Evolutionary conservation across 1,140 invertebrate species (phyloP).

Genomic region (Trialeurodes vaporariorum): DNA sequence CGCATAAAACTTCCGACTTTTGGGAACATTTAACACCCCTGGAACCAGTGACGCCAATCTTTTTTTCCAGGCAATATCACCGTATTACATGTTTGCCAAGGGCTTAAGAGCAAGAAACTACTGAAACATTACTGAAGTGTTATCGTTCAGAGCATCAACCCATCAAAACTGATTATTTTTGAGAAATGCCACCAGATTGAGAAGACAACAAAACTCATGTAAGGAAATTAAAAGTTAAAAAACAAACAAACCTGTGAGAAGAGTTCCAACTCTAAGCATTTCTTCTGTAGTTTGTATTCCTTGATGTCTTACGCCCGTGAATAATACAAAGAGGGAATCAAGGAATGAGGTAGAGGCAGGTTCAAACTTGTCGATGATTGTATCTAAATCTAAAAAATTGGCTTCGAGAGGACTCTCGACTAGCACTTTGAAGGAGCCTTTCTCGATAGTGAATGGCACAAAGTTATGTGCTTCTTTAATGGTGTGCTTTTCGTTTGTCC

Average conservation of each 20-base stretch:
- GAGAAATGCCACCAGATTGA: too few relatives aligned
- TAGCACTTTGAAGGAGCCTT: slow-evolving; percentile 48
- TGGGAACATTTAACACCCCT: too few relatives aligned
- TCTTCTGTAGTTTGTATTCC: slow-evolving; percentile 68
- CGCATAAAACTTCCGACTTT: too few relatives aligned
- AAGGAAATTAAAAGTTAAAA: too few relatives aligned
- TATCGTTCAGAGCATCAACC: too few relatives aligned
- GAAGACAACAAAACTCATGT: too few relatives aligned
- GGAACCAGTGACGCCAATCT: too few relatives aligned
- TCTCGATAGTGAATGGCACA: slow-evolving; percentile 57
- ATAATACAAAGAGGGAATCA: slow-evolving; percentile 58
- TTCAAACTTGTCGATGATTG: slow-evolving; percentile 62
- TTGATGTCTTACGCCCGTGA: slow-evolving; percentile 45
- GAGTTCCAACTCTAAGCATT: slow-evolving; percentile 57
- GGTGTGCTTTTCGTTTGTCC: neutral
- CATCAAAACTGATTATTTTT: too few relatives aligned
- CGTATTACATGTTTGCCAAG: too few relatives aligned
- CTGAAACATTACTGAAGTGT: too few relatives aligned
- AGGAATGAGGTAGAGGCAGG: slow-evolving; percentile 52
- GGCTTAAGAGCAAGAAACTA: too few relatives aligned
- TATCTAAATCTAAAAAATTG: slow-evolving; percentile 62
- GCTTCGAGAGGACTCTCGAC: slow-evolving; percentile 57
- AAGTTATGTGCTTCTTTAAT: slow-evolving; percentile 37
- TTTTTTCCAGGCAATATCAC: too few relatives aligned
- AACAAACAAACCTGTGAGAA: slow-evolving; percentile 42